Base-by-base conservation (phyloP, 2,797 vertebrate species). In the Betta splendens region DNA sequence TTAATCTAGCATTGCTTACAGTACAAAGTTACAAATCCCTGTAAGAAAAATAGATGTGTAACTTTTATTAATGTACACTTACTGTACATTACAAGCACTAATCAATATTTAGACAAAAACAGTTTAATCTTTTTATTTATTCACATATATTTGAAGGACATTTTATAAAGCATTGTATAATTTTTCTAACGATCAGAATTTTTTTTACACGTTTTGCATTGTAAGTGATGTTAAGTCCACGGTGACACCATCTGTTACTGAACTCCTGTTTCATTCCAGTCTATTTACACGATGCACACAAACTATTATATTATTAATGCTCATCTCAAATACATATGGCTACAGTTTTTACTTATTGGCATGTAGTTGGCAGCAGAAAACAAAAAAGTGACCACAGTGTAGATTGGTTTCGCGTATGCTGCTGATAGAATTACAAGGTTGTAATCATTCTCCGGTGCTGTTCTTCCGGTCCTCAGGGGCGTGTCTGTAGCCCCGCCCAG, bases 401-500 rank as follows among this genome's bases (percentile, higher is more conserved):
- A 26, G 1, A 9, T 26, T 9, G 26, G 26, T 26, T 12, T 13
- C 32, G 29, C 12, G 12, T 12, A 13, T 5, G 5, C 15, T 12
- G 9, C 9, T n/a, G 32, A 35, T n/a, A 35, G n/a, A 5, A 7
- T 13, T n/a, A 2, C n/a, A n/a, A 5, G 5, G 15, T 35, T n/a
- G 5, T 11, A 33, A 7, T 47, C 28, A 5, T 4, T 6, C 49
- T 39, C 5, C 8, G 3, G 44, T 10, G 1, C 3, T 2, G 21
- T 47, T 4, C 26, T 78, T 78, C 71, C 69, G 69, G 66, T 64
- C 1, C 0, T n/a, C 52, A 61, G 72, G 64, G 81, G 84, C 57
- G 81, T 82, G 75, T 45, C 47, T 8, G 1, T 40, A 22, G 15
- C 45, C 72, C 54, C 79, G 68, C 84, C 83, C 79, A 38, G 15